Percentiles rank a stretch among this genome's conserved stretches.
Conservation (phyloP, 1,140 invertebrate genomes). For the Gerris buenoi region DNA sequence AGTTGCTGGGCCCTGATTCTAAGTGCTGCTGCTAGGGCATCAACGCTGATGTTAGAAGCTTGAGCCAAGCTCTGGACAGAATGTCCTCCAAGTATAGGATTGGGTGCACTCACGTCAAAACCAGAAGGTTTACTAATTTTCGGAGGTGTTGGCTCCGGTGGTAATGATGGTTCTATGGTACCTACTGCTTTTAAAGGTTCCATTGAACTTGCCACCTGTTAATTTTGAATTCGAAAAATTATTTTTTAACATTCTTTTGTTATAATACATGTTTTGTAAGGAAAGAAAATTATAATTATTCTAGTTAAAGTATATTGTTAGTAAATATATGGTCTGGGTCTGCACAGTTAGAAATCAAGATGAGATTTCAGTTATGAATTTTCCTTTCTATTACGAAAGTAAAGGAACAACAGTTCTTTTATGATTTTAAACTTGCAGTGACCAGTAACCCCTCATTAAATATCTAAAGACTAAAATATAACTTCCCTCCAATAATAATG, state of each 20-base stretch:
- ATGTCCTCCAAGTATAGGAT: constrained; percentile 33
- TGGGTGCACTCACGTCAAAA: constrained; percentile 7
- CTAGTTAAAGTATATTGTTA: neutral
- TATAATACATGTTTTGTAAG: neutral
- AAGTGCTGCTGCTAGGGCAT: constrained; percentile 54
- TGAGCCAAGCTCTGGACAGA: constrained; percentile 38
- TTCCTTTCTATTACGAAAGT: no score
- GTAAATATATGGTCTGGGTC: no score
- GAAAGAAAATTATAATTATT: neutral
- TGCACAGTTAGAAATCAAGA: no score
- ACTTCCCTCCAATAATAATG: no score
- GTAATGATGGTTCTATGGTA: neutral
- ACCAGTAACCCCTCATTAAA: no score
- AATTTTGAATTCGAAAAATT: neutral
- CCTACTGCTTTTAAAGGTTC: neutral
- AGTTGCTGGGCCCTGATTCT: constrained; percentile 42
- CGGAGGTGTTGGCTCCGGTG: neutral
- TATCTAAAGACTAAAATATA: no score
- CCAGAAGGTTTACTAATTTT: neutral
- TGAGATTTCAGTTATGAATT: no score
- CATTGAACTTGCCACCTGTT: neutral
- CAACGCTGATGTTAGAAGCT: constrained; percentile 55
- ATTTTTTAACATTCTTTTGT: neutral
- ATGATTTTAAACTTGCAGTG: no score
- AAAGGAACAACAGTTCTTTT: no score